phyloP scores from a whole-genome alignment of 2,888 invertebrate genomes.

The Drosophila yooni region DNA sequence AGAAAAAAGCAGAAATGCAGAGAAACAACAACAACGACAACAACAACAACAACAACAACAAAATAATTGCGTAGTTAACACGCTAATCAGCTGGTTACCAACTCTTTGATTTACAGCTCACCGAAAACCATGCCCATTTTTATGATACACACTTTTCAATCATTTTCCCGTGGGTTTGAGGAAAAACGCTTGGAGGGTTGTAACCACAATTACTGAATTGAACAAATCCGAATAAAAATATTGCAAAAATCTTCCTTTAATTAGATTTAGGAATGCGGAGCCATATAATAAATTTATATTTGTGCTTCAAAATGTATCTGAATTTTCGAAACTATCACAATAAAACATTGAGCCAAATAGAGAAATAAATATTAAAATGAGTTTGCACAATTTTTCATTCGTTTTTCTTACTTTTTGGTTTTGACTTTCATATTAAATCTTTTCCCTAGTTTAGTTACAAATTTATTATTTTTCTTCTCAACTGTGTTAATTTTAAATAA shows the following conservation, averaged over 20 bases:
- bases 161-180: constrained; percentile 22
- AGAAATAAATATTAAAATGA: background rate
- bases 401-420: background rate
- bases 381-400: background rate
- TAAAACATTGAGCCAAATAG: background rate
- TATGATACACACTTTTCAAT: background rate
- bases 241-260: too few relatives aligned
- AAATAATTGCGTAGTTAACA: constrained; percentile 56
- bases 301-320: background rate
- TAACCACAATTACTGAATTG: background rate
- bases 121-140: constrained; percentile 26
- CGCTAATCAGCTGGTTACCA: constrained; percentile 72
- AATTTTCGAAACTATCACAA: too few relatives aligned
- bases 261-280: background rate
- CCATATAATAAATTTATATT: background rate
- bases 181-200: constrained; percentile 23
- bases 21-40: background rate
- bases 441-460: too few relatives aligned
- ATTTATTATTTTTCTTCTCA: background rate
- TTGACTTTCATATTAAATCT: background rate
- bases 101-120: constrained; percentile 39
- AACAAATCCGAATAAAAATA: too few relatives aligned
- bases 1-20: background rate
- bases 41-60: background rate
- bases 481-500: too few relatives aligned